A percentile compares a stretch with the other conserved stretches of the same genome.
phyloP scores from a whole-genome alignment of 1,140 invertebrate genomes.

The Belonocnema kinseyi region DNA sequence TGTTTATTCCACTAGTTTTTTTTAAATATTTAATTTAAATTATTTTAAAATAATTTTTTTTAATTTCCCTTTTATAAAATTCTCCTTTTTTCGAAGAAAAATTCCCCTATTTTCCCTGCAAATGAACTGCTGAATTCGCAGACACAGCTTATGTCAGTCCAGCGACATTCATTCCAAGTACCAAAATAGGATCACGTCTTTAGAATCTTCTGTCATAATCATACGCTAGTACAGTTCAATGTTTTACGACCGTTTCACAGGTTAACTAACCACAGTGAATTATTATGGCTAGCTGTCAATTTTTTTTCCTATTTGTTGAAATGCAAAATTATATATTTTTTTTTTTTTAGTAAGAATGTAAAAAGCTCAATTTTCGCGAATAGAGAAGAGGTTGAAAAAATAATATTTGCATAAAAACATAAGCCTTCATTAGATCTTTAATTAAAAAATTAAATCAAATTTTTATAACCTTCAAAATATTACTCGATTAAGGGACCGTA shows the following conservation, averaged over 20 bases:
- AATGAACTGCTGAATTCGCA: not conserved
- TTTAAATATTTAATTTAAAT: not conserved
- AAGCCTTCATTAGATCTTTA: too few species aligned
- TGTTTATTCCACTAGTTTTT: not conserved
- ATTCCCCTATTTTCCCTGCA: too few species aligned
- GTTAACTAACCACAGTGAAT: too few species aligned
- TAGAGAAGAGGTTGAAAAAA: too few species aligned
- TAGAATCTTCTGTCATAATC: slow-evolving; percentile 13
- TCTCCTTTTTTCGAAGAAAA: not conserved
- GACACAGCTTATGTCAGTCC: slow-evolving; percentile 3
- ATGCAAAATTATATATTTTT: not conserved
- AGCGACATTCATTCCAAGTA: slow-evolving; percentile 11
- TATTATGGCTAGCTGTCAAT: too few species aligned
- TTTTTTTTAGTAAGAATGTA: not conserved
- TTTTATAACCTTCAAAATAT: too few species aligned
- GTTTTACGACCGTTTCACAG: not conserved
- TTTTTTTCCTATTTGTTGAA: too few species aligned
- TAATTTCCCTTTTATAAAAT: not conserved
- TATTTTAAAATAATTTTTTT: not conserved
- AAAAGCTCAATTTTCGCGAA: too few species aligned
- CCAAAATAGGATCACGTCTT: slow-evolving; percentile 10
- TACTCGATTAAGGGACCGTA: too few species aligned
- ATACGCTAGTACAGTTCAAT: not conserved
- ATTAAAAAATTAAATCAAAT: too few species aligned
- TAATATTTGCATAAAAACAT: too few species aligned